Conservation (phyloP, 1,140 invertebrate genomes). For the Meteorus sp. region DNA sequence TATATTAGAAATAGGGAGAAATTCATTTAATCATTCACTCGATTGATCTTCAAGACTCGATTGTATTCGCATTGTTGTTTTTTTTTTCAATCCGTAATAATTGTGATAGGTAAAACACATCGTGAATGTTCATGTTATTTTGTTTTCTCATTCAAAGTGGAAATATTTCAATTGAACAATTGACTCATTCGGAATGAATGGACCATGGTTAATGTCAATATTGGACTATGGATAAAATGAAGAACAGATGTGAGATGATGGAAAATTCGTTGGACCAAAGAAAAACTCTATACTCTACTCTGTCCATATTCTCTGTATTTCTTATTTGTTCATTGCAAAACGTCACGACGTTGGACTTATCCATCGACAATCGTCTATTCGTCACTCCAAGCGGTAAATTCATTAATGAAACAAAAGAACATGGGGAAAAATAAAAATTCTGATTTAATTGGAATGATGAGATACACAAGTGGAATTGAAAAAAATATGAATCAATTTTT, state of each 20-base stretch:
- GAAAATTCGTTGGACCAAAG: background rate
- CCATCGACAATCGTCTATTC: slow-evolving; percentile 48
- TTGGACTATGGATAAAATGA: background rate
- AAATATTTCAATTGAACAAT: background rate
- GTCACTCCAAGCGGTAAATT: slow-evolving; percentile 46
- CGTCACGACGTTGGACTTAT: slow-evolving; percentile 30
- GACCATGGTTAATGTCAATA: slow-evolving; percentile 12
- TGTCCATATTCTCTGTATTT: slow-evolving; percentile 1
- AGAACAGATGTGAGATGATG: slow-evolving; percentile 2
- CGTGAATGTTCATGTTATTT: too few relatives aligned
- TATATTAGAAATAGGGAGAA: too few relatives aligned
- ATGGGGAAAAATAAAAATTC: too few relatives aligned
- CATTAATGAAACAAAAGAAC: background rate
- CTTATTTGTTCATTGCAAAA: background rate
- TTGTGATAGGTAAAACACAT: too few relatives aligned
- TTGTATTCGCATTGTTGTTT: too few relatives aligned
- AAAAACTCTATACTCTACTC: background rate
- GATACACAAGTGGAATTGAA: background rate
- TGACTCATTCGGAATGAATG: slow-evolving; percentile 10
- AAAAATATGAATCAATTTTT: background rate
- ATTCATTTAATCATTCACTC: too few relatives aligned
- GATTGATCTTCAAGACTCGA: too few relatives aligned
- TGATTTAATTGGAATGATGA: background rate
- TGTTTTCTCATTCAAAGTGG: too few relatives aligned
- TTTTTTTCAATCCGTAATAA: too few relatives aligned